A percentile compares a stretch with the other conserved stretches of the same genome.
Conservation (phyloP, 1,140 invertebrate species). For the Aphis craccivora region DNA sequence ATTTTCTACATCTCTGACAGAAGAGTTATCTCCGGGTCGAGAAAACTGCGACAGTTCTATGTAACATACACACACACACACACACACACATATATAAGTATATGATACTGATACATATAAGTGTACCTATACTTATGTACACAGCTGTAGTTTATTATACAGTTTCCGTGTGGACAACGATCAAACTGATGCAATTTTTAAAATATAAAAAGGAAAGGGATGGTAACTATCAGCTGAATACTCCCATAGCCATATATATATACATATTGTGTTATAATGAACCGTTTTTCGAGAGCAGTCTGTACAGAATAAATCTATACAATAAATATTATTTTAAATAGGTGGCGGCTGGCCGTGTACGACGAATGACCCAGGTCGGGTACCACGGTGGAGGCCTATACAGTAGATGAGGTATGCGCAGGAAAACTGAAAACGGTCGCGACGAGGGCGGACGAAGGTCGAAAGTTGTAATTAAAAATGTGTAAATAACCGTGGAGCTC, state of each 20-base stretch:
- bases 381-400: neutral
- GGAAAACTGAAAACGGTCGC: neutral
- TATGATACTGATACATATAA: no score
- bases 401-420: neutral
- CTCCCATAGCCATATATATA: neutral
- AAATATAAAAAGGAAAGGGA: slow-evolving; percentile 33
- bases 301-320: neutral
- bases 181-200: slow-evolving; percentile 9
- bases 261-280: neutral
- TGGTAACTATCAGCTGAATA: slow-evolving; percentile 1
- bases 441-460: slow-evolving; percentile 29
- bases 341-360: neutral
- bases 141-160: neutral
- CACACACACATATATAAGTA: no score
- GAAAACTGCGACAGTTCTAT: neutral
- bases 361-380: neutral
- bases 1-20: neutral
- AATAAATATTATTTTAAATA: neutral
- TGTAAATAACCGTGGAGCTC: slow-evolving; percentile 54
- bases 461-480: slow-evolving; percentile 58
- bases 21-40: neutral
- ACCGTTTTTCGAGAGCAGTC: neutral
- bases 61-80: neutral
- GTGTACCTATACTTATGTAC: no score
- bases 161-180: neutral